phyloP scores from a whole-genome alignment of 2,888 invertebrate species.

The Pachliopta kotzebuea region DNA sequence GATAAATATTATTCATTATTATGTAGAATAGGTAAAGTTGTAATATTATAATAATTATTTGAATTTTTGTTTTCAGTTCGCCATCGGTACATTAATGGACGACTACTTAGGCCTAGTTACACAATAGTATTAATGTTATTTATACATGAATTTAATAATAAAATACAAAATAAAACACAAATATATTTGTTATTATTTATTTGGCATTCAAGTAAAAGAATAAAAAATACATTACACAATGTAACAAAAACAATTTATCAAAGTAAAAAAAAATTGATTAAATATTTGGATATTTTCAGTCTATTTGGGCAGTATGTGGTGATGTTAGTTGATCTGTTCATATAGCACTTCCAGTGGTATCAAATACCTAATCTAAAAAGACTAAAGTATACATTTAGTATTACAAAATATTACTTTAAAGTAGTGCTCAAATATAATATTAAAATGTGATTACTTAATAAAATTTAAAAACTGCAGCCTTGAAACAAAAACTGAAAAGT shows the following conservation, averaged over 20 bases:
- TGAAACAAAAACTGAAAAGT: conserved; percentile 12
- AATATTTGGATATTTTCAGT: conserved; percentile 78
- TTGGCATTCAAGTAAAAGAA: conserved; percentile 78
- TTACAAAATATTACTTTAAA: conserved; percentile 30
- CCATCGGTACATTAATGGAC: conserved; percentile 99
- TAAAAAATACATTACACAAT: conserved; percentile 67
- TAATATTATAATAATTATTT: neutral
- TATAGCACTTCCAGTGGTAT: conserved; percentile 25
- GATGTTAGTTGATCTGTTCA: conserved; percentile 29
- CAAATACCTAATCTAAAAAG: conserved; percentile 31
- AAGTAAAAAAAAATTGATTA: conserved; percentile 49
- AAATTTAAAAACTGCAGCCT: neutral
- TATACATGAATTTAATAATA: conserved; percentile 32
- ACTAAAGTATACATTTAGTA: conserved; percentile 20
- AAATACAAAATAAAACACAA: conserved; percentile 43
- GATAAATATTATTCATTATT: neutral
- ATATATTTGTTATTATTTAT: conserved; percentile 63
- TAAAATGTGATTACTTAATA: conserved; percentile 12
- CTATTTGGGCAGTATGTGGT: conserved; percentile 67
- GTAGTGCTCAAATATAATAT: conserved; percentile 28
- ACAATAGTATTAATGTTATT: conserved; percentile 47
- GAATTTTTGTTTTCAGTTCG: conserved; percentile 88
- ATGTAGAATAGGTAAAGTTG: neutral
- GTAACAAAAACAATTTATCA: conserved; percentile 72
- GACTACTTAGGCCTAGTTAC: conserved; percentile 94